Evolutionary conservation across 2,888 invertebrate species (phyloP), one percentile per base, ranked within the genome.

Genomic region (Cancer borealis): DNA sequence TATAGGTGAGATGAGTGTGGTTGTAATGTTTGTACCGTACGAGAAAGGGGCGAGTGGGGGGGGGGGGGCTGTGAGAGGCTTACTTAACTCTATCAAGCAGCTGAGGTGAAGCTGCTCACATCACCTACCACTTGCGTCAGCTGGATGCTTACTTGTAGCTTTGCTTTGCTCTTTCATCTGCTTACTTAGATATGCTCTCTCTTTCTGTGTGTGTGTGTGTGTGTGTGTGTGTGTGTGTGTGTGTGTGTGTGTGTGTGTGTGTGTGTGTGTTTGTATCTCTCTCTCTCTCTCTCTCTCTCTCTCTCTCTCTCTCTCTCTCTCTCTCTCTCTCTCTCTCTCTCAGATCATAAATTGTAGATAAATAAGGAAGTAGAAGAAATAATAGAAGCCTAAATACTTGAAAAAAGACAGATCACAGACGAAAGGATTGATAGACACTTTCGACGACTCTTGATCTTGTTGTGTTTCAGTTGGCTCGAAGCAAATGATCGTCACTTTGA

Each of bases 261-360:
- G 46, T 89, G 17, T 39, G 17, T 39, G 21, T 39, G 14, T 8
- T 90, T 26, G 17, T 26, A 17, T 39, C 26, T 88, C 45, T 88
- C 45, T 84, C 47, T 49, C 88, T 94, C 92, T 94, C 66, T 93
- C 66, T 92, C 84, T 92, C 45, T 92, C 66, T 93, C 89, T 93
- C 60, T 66, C n/a, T 12, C 26, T 26, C 39, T 12, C 49, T 49
- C 49, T 49, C 49, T 49, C 49, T 45, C 66, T 46, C 47, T 90
- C 90, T 90, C 39, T 90, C 49, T 87, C 39, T 30, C 30, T 87
- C 30, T 90, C 91, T 91, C 10, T 91, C 91, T 88, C 88, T 73
- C n/a, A 49, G 49, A 12, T 49, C 49, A 12, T 49, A 3, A 49
- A 49, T 49, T 49, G 49, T 6, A 6, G 12, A 49, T 49, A 49